Conservation (phyloP, 2,888 invertebrate species). For the Drosophila borealis region DNA sequence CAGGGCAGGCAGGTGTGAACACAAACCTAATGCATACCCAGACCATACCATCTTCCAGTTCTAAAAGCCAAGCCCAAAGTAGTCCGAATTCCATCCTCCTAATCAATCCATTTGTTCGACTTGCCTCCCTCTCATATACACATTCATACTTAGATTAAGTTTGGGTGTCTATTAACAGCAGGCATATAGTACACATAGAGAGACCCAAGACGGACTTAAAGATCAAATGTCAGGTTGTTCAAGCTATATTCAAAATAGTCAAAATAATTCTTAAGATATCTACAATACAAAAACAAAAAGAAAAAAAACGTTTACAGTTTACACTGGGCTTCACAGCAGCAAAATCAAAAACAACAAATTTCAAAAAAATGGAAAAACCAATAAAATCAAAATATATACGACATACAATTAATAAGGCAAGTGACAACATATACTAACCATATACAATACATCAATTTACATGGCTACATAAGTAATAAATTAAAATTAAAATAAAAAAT, state of each 20-base stretch:
- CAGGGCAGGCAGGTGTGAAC: constrained; percentile 16
- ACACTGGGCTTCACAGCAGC: constrained; percentile 84
- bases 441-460: constrained; percentile 34
- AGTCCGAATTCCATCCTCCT: background rate
- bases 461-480: constrained; percentile 20
- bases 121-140: constrained; percentile 21
- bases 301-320: constrained; percentile 76
- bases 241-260: constrained; percentile 45
- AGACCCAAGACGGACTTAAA: constrained; percentile 49
- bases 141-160: constrained; percentile 40
- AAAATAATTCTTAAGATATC: constrained; percentile 38
- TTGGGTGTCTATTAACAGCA: constrained; percentile 53
- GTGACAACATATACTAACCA: constrained; percentile 28
- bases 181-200: constrained; percentile 31
- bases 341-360: constrained; percentile 82
- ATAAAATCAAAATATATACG: constrained; percentile 46
- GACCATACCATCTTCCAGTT: constrained; percentile 21
- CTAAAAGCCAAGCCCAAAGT: background rate
- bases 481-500: background rate
- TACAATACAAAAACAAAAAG: constrained; percentile 31
- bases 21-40: background rate
- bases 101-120: background rate
- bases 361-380: constrained; percentile 25
- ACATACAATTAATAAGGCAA: constrained; percentile 23
- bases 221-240: constrained; percentile 64